Base-by-base conservation (phyloP, 2,797 vertebrate species). In the Harpagifer antarcticus region DNA sequence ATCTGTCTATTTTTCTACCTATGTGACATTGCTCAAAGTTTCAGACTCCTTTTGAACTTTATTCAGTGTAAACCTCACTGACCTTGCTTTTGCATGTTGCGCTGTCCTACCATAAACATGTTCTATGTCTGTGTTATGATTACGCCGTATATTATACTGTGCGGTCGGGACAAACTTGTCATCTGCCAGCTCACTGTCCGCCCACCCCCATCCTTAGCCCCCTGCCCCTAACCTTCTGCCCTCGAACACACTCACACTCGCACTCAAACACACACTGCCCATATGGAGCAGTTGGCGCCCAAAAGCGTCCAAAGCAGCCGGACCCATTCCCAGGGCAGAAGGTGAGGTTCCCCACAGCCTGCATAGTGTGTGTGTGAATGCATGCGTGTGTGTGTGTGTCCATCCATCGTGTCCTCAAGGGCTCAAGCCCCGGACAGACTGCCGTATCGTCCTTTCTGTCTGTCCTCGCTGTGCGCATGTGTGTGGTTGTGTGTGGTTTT, bases 271-370 rank as follows among this genome's bases (percentile, higher is more conserved):
- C 88, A 85, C 88, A 82, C 79, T 88, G 88, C 89, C 93, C 94
- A 95, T 96, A 95, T 95, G 95, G 94, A 94, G 88, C 92, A 92
- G 88, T 93, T 95, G 95, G 94, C 93, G 80, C 93, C 94, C 93
- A 94, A 92, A 93, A 92, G 93, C 64, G 84, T 91, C 91, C 89
- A 72, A 91, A 89, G 92, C 94, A 95, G 94, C 93, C 93, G 93
- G 93, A 93, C 90, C 86, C 87, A 89, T 93, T 95, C 94, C 94
- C 95, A 95, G 93, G 94, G 94, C 94, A 95, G 94, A 94, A 94
- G 94, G 94, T 94, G 90, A 94, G 92, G 92, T 92, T 93, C 91
- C 90, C 90, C 67, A 76, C 85, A 76, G 92, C 81, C 89, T 81
- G 86, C 76, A 78, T 69, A 33, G 59, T 74, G 77, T 76, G 67